phyloP scores from a whole-genome alignment of 1,140 invertebrate genomes.

The Saxidomus purpurata region DNA sequence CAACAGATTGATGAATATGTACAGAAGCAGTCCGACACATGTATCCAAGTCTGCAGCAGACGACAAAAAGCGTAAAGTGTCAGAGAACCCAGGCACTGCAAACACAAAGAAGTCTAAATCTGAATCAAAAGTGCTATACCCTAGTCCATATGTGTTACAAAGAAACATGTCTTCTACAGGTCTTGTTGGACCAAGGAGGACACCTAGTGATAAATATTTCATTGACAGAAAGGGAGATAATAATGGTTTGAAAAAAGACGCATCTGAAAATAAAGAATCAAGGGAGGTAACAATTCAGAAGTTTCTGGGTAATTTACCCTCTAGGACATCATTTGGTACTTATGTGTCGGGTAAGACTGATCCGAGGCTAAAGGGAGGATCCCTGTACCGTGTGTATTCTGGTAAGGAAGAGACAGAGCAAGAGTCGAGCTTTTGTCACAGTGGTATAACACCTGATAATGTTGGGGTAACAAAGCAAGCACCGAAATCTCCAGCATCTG shows the following conservation, averaged over 20 bases:
- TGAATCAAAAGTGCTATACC: constrained; percentile 33
- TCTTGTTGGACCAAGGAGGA: constrained; percentile 46
- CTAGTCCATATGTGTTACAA: constrained; percentile 42
- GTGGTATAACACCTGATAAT: constrained; percentile 56
- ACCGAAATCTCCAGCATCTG: constrained; percentile 10
- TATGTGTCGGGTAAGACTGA: constrained; percentile 50
- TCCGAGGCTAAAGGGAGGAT: constrained; percentile 41
- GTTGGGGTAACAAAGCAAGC: neutral
- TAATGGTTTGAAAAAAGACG: neutral
- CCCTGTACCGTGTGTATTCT: constrained; percentile 9
- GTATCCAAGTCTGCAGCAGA: constrained; percentile 9
- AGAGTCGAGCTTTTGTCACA: neutral
- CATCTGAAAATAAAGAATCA: neutral
- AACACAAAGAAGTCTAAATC: neutral
- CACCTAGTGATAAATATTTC: constrained; percentile 38
- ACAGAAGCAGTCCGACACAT: constrained; percentile 72
- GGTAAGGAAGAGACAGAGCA: neutral
- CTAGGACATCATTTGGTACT: constrained; percentile 34
- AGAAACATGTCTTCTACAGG: constrained; percentile 51
- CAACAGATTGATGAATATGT: constrained; percentile 78
- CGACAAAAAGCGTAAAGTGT: constrained; percentile 27
- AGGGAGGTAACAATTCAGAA: constrained; percentile 56
- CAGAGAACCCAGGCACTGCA: neutral
- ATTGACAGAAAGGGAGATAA: constrained; percentile 53
- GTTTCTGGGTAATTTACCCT: constrained; percentile 40